Base-by-base conservation (phyloP, 2,888 invertebrate genomes). In the Epsilonema sp. region DNA sequence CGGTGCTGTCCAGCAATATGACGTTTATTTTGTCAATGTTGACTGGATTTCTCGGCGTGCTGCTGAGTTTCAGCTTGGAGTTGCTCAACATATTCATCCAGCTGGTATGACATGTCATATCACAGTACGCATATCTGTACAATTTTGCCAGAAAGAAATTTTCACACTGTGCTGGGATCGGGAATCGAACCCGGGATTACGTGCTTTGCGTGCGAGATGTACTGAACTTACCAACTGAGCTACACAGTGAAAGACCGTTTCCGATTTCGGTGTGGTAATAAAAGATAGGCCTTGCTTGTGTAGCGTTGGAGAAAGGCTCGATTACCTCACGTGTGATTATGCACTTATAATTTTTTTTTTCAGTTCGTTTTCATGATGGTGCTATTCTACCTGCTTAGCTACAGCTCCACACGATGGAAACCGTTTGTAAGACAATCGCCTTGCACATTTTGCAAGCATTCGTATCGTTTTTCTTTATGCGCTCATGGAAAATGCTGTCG, bases 321-420 rank as follows among this genome's bases (percentile, higher is more conserved):
- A 48, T 16, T 47, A 21, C n/a, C 8, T 11, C 21, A 24, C 43
- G 16, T n/a, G 4, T 16, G 8, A 41, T n/a, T 24, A 23, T 11
- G 8, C 31, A 8, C 21, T 22, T 26, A 8, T 24, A 19, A 24
- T 24, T 24, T 11, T n/a, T 31, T 8, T 8, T 25, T 53, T 40
- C 45, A 90, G 90, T 78, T 92, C 53, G 86, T 97, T 21, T 97
- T 97, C 70, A 77, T 94, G 62, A 92, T 94, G 2, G 85, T 92
- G 0, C 71, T 97, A 5, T 97, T 92, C 70, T 97, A 94, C 67
- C 73, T 97, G 44, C 72, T 97, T 53, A 85, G 82, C 54, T 82
- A 82, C 13, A 84, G 84, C 62, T 76, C 77, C 46, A 75, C 76
- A 48, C 74, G 82, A 45, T 97, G 94, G 70, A 89, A 89, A 62